These are phyloP conservation scores for Dicroscelio sp. DNA, from an alignment of 2,888 invertebrate species.

Conservation along the genomic window DNA sequence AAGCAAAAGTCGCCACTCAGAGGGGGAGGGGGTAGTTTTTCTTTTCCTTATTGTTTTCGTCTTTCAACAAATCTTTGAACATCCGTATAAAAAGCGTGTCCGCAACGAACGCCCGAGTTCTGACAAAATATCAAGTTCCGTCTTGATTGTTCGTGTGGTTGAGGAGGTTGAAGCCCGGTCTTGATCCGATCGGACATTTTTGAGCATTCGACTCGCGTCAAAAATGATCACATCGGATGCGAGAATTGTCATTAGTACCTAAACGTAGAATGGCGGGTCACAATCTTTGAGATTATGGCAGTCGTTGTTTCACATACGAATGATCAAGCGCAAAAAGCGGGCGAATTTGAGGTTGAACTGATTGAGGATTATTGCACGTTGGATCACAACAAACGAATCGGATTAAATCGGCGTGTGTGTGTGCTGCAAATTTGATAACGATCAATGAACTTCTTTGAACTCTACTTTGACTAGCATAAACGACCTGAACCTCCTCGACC, in stretches of 20 bases:
- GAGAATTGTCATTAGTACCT: slow-evolving; percentile 36
- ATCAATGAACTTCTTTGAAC: too few species aligned
- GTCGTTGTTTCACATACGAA: slow-evolving; percentile 46
- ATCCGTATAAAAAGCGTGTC: slow-evolving; percentile 50
- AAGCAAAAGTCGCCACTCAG: too few species aligned
- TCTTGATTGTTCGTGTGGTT: slow-evolving; percentile 66
- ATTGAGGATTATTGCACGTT: slow-evolving; percentile 72
- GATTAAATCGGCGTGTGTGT: too few species aligned
- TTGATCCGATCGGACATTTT: slow-evolving; percentile 49
- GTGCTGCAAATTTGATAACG: too few species aligned
- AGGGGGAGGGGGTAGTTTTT: too few species aligned
- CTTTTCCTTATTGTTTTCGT: too few species aligned
- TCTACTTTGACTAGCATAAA: slow-evolving; percentile 78
- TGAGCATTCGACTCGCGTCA: neutral
- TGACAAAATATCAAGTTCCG: slow-evolving; percentile 76
- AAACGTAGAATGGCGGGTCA: slow-evolving; percentile 54
- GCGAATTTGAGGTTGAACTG: neutral
- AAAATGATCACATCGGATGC: slow-evolving; percentile 48
- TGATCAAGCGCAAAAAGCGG: neutral
- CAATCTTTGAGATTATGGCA: slow-evolving; percentile 65
- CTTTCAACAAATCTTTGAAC: too few species aligned
- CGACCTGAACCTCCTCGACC: slow-evolving; percentile 74
- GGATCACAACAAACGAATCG: slow-evolving; percentile 62
- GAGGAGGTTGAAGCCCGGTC: slow-evolving; percentile 71
- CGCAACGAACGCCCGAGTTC: slow-evolving; percentile 43